Evolutionary conservation across 1,140 invertebrate species (phyloP), one percentile per base, ranked within the genome.

Genomic region (Homarus americanus): DNA sequence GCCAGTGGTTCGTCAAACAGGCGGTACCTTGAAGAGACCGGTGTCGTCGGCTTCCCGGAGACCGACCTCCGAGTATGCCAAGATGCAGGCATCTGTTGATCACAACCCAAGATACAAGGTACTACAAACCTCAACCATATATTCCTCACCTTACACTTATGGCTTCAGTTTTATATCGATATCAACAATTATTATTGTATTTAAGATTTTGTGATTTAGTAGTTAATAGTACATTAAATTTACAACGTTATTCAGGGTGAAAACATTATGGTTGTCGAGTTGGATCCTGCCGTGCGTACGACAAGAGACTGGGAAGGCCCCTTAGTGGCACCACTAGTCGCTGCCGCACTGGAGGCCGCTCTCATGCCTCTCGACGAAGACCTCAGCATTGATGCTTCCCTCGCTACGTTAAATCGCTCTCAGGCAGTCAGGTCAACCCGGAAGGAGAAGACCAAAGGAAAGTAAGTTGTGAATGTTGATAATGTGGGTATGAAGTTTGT

Each of bases 231-330:
- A 49, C 12, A 49, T 49, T 7, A 7, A 49, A 7, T 49, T 49
- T 49, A 12, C 44, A 49, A 20, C 24, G 2, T 69, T 69, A 32
- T 1, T 75, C 66, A 95, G 73, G 96, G 96, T 82, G 97, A 98
- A 94, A 98, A 98, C 94, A 96, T 98, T 84, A 94, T 98, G 79
- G 96, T 96, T 93, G 95, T 98, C 72, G 96, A 97, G 93, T 94
- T 98, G 86, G 97, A 98, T 93, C 96, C 97, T 95, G 97, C 97
- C 4, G 95, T 96, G 72, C 94, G 97, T 90, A 97, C 97, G 0
- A 98, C 97, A 0, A 94, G 97, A 93, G 97, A 98, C 93, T 98
- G 98, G 93, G 96, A 96, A 82, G 96, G 96, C 32, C 96, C 97
- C 20, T 94, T 95, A 7, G 96, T 97, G 17, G 96, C 96, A 0